A percentile compares a stretch with the other conserved stretches of the same genome.
phyloP scores from a whole-genome alignment of 2,888 invertebrate genomes.

The Gymnosoma rotundatum region DNA sequence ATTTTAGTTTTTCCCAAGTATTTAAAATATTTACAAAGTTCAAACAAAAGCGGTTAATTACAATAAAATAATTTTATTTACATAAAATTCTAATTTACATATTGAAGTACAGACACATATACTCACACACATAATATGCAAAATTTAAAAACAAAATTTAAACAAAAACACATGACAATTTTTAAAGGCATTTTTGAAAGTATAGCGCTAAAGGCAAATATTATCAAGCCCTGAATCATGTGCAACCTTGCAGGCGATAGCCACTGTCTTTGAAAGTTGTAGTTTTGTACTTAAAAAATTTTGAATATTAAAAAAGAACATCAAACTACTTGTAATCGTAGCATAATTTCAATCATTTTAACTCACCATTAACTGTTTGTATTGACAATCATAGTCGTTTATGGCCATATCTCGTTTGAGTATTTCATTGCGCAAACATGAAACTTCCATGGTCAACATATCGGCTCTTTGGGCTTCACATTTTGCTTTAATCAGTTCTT shows the following conservation, averaged over 20 bases:
- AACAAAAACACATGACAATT: no score
- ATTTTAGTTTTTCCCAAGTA: no score
- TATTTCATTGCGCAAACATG: slow-evolving; percentile 75
- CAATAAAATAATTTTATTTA: slow-evolving; percentile 27
- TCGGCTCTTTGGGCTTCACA: slow-evolving; percentile 72
- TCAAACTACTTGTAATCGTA: neutral
- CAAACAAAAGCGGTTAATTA: neutral
- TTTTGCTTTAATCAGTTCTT: slow-evolving; percentile 72
- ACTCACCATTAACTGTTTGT: slow-evolving; percentile 76
- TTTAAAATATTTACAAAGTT: no score
- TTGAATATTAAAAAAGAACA: slow-evolving; percentile 14
- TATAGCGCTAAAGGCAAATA: slow-evolving; percentile 30
- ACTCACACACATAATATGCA: no score
- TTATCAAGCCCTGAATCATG: slow-evolving; percentile 66
- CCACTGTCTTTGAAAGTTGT: slow-evolving; percentile 70
- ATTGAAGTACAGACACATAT: neutral
- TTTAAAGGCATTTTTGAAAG: neutral
- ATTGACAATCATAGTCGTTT: slow-evolving; percentile 76
- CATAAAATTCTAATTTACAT: slow-evolving; percentile 32
- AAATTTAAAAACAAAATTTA: neutral
- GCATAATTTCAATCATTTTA: neutral
- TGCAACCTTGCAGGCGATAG: slow-evolving; percentile 72
- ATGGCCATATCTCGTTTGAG: slow-evolving; percentile 75
- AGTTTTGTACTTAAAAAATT: slow-evolving; percentile 71
- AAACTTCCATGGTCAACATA: slow-evolving; percentile 74